Conservation (phyloP, 2,797 vertebrate genomes). For the Anguilla pacifica region DNA sequence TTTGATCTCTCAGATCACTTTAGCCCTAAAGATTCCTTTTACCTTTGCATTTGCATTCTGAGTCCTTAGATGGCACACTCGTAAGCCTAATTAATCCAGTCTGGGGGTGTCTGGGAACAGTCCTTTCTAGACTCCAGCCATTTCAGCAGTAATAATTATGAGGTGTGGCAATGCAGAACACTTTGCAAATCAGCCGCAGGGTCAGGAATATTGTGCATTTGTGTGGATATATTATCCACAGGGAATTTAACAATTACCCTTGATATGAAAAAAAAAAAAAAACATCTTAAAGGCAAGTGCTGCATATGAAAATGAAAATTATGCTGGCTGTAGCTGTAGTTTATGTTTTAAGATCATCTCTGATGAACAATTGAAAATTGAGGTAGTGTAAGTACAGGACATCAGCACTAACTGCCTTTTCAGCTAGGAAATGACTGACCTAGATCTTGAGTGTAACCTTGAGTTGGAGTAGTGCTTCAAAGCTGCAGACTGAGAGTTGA, state of each 20-base stretch:
- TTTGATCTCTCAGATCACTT: background rate
- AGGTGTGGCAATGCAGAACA: background rate
- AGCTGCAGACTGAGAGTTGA: background rate
- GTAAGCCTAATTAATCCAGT: conserved; percentile 5
- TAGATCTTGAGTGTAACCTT: background rate
- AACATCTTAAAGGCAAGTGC: background rate
- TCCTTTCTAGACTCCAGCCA: background rate
- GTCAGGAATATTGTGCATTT: background rate
- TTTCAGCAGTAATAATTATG: background rate
- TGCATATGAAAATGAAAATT: background rate
- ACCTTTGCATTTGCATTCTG: background rate
- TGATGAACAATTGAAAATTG: background rate
- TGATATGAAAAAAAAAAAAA: background rate
- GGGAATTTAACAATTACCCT: background rate
- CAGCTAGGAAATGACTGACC: background rate
- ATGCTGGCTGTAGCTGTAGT: background rate
- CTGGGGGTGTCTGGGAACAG: background rate
- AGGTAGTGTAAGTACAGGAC: background rate
- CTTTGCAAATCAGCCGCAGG: background rate
- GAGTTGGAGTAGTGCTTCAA: background rate
- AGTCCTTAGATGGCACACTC: background rate
- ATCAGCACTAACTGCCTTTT: background rate
- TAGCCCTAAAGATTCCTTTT: background rate
- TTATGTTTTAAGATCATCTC: background rate
- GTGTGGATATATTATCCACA: background rate